Percentiles rank a stretch among this genome's conserved stretches.
Evolutionary conservation across 2,797 vertebrate genomes (phyloP).

Genomic region (Anomalospiza imberbis): DNA sequence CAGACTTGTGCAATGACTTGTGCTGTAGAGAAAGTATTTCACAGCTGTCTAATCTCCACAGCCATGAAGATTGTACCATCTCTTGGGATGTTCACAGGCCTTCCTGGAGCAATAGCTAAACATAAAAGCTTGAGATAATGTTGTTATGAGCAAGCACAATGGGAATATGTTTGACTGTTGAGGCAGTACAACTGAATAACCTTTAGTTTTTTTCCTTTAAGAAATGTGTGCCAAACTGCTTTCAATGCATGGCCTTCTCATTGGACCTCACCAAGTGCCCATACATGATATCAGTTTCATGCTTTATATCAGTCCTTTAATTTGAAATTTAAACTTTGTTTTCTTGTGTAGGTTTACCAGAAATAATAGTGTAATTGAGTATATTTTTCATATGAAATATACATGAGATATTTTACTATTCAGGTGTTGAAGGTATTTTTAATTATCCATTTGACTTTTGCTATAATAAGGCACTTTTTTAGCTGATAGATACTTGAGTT

Average conservation of each 20-base stretch:
- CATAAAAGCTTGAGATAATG: neutral
- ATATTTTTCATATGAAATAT: conserved; percentile 6
- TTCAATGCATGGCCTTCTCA: neutral
- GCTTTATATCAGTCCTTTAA: neutral
- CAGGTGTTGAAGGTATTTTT: neutral
- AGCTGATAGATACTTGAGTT: neutral
- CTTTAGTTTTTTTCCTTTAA: neutral
- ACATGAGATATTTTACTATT: neutral
- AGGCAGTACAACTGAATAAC: neutral
- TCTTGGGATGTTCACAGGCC: neutral
- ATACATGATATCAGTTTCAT: neutral
- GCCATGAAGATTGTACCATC: neutral
- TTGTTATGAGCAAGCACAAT: neutral
- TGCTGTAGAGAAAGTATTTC: neutral
- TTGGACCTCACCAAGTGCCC: neutral
- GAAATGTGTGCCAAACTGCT: neutral
- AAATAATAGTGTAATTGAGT: neutral
- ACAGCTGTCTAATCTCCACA: neutral
- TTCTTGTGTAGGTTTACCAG: neutral
- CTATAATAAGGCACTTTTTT: neutral
- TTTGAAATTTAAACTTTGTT: neutral
- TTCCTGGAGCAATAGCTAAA: neutral
- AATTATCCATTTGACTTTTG: conserved; percentile 1
- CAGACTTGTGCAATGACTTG: neutral
- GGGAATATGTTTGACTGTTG: neutral